These are phyloP conservation scores for Agapornis roseicollis DNA, from an alignment of 2,113 vertebrate genomes.

Conservation along the genomic window DNA sequence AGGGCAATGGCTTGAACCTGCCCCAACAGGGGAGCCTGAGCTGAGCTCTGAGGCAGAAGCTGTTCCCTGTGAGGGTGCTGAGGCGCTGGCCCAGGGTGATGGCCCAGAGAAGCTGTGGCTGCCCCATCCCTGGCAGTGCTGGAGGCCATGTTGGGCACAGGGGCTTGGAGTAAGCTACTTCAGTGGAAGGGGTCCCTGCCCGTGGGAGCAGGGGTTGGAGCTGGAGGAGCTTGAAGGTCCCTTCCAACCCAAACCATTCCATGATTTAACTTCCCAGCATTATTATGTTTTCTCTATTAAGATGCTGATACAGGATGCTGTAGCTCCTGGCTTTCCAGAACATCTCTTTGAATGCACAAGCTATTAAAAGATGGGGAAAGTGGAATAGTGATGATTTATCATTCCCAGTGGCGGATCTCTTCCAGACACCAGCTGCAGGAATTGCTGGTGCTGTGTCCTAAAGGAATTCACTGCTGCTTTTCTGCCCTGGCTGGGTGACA, in stretches of 20 bases:
- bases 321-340: background rate
- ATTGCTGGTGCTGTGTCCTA: background rate
- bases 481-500: background rate
- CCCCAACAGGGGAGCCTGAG: background rate
- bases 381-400: background rate
- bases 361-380: background rate
- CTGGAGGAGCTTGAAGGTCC: background rate
- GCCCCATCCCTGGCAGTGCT: no score
- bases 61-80: no score
- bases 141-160: no score
- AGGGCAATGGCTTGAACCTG: background rate
- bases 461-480: background rate
- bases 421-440: background rate
- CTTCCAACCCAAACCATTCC: background rate
- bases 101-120: no score
- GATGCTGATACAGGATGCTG: background rate
- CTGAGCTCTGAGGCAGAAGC: background rate
- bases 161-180: background rate
- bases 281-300: background rate
- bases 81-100: no score
- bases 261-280: background rate
- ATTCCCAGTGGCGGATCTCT: background rate
- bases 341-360: background rate
- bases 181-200: background rate
- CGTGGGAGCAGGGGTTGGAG: accelerated